Evolutionary conservation across 37 sponge, comb jelly and placozoan species (phyloP).

Genomic region (Lycopodina hypogea): DNA sequence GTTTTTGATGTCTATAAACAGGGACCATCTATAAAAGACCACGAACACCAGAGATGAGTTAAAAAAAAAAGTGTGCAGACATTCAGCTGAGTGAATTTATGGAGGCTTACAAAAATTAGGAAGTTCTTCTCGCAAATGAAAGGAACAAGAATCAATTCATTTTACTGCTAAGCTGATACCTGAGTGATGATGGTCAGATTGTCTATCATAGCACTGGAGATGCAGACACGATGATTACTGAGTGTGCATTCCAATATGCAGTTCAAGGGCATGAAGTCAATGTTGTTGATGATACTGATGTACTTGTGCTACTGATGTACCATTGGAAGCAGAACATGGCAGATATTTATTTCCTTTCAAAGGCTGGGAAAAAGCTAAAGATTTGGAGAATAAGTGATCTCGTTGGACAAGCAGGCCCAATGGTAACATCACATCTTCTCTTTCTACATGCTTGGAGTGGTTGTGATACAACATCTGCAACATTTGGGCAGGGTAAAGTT

Average conservation of each 20-base stretch:
- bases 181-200: conserved; percentile 3
- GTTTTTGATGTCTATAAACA: conserved; percentile 36
- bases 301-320: background rate
- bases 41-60: conserved; percentile 19
- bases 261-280: background rate
- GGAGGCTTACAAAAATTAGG: conserved; percentile 22
- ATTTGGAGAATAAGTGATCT: too few species aligned
- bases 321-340: conserved; percentile 14
- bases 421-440: too few species aligned
- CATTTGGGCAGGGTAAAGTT: too few species aligned
- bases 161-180: too few species aligned
- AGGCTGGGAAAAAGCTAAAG: too few species aligned
- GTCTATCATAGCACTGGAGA: conserved; percentile 11
- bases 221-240: conserved; percentile 32
- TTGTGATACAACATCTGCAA: too few species aligned
- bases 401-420: too few species aligned
- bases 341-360: conserved; percentile 15
- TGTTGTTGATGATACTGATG: too few species aligned
- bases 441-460: too few species aligned
- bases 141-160: background rate
- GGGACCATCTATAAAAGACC: conserved; percentile 30
- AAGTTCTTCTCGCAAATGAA: conserved; percentile 26
- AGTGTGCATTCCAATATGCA: conserved; percentile 30
- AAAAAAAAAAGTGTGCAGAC: conserved; percentile 15
- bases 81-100: conserved; percentile 25